phyloP scores from a whole-genome alignment of 2,888 invertebrate species.

The Linyphia triangularis region DNA sequence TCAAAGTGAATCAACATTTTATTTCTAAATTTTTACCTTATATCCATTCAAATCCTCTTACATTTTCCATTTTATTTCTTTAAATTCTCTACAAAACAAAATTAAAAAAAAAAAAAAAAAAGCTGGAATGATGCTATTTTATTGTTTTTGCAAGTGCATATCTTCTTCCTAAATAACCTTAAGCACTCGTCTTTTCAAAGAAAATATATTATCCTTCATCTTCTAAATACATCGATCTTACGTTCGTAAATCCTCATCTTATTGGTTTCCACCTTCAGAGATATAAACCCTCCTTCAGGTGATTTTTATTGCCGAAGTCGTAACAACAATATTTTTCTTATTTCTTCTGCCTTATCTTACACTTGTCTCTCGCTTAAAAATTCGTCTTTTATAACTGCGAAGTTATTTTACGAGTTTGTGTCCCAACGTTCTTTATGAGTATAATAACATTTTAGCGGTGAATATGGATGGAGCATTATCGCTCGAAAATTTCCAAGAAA shows the following conservation, averaged over 20 bases:
- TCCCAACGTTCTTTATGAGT: background rate
- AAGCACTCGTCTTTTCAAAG: background rate
- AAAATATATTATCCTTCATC: background rate
- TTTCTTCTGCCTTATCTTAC: background rate
- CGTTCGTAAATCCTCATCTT: conserved; percentile 15
- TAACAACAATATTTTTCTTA: background rate
- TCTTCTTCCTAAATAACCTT: background rate
- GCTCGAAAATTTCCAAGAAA: background rate
- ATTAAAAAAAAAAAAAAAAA: no score
- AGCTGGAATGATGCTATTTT: no score
- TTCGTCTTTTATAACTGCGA: background rate
- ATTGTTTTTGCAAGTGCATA: no score
- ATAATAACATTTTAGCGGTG: background rate
- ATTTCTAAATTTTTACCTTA: no score
- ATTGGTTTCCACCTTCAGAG: background rate
- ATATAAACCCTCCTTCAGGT: background rate
- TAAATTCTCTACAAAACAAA: no score
- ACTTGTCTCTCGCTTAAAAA: background rate
- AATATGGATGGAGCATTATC: background rate
- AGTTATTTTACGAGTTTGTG: background rate
- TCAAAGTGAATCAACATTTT: no score
- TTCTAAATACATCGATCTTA: background rate
- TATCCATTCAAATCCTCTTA: no score
- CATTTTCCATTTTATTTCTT: no score
- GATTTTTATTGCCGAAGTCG: background rate